Percentiles rank a stretch among this genome's conserved stretches.
These are phyloP conservation scores for Puffinus mauretanicus DNA, from an alignment of 2,113 vertebrate genomes.

Conservation along the genomic window DNA sequence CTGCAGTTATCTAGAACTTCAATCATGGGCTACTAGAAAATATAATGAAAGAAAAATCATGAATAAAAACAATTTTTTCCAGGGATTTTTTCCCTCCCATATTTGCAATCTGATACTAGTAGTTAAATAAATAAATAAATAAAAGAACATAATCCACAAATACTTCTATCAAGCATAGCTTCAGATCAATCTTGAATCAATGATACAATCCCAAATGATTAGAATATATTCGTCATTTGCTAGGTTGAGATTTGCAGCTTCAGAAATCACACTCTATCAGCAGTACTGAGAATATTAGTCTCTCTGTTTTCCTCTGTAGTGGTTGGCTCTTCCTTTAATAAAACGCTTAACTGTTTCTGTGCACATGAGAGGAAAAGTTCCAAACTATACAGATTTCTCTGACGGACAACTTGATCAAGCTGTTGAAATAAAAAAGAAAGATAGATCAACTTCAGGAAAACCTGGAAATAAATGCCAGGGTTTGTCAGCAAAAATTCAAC, in stretches of 20 bases:
- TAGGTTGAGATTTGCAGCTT: neutral
- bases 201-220: neutral
- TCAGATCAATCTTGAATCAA: slow-evolving; percentile 5
- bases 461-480: neutral
- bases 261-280: neutral
- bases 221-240: slow-evolving; percentile 1
- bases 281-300: neutral
- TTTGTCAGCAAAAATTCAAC: neutral
- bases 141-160: neutral
- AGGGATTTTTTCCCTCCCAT: neutral
- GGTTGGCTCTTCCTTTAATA: slow-evolving; percentile 70
- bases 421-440: slow-evolving; percentile 14
- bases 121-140: slow-evolving; percentile 7
- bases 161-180: neutral
- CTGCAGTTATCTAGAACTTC: neutral
- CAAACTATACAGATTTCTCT: slow-evolving; percentile 78
- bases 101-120: neutral
- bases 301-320: slow-evolving; percentile 40
- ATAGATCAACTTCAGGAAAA: neutral
- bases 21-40: neutral
- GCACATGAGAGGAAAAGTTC: slow-evolving; percentile 84
- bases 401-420: slow-evolving; percentile 77
- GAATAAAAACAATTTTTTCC: neutral
- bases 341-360: slow-evolving; percentile 75
- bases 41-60: neutral